Conservation (phyloP, 2,888 invertebrate genomes). For the Hololepta plana region DNA sequence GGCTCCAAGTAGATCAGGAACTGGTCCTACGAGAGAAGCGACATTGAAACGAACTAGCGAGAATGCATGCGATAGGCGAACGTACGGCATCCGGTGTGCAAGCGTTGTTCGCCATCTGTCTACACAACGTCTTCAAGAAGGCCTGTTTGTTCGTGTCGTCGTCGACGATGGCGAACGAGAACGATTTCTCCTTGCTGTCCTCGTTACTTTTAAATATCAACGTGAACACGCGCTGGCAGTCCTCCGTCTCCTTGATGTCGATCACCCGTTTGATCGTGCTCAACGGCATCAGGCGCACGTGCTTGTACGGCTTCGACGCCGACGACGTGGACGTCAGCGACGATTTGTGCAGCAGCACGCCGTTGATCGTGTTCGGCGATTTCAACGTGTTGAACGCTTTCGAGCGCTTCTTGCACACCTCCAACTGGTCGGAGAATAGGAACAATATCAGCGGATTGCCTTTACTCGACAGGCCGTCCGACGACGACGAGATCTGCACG, state of each 20-base stretch:
- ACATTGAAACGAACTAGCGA: constrained; percentile 1
- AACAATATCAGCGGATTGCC: constrained; percentile 72
- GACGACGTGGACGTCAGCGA: constrained; percentile 26
- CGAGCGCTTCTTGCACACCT: constrained; percentile 76
- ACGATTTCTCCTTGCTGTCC: constrained; percentile 72
- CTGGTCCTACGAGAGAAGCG: constrained; percentile 44
- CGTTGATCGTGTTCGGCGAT: constrained; percentile 36
- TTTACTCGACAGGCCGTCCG: constrained; percentile 65
- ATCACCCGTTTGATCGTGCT: constrained; percentile 81
- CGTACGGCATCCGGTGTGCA: constrained; percentile 86
- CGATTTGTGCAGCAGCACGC: constrained; percentile 12
- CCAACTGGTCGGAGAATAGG: constrained; percentile 86
- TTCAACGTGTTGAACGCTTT: constrained; percentile 53
- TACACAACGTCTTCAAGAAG: constrained; percentile 68
- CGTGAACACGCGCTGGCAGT: constrained; percentile 81
- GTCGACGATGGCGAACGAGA: constrained; percentile 71
- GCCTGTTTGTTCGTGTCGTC: constrained; percentile 66
- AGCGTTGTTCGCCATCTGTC: constrained; percentile 82
- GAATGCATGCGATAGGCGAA: constrained; percentile 11
- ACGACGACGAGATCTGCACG: constrained; percentile 53
- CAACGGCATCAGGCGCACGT: constrained; percentile 75
- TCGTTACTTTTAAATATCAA: constrained; percentile 73
- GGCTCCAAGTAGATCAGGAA: constrained; percentile 62
- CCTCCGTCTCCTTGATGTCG: constrained; percentile 74
- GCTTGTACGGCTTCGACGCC: constrained; percentile 68